These are phyloP conservation scores for Sciurus carolinensis DNA, from an alignment of 2,797 vertebrate genomes.

Conservation along the genomic window DNA sequence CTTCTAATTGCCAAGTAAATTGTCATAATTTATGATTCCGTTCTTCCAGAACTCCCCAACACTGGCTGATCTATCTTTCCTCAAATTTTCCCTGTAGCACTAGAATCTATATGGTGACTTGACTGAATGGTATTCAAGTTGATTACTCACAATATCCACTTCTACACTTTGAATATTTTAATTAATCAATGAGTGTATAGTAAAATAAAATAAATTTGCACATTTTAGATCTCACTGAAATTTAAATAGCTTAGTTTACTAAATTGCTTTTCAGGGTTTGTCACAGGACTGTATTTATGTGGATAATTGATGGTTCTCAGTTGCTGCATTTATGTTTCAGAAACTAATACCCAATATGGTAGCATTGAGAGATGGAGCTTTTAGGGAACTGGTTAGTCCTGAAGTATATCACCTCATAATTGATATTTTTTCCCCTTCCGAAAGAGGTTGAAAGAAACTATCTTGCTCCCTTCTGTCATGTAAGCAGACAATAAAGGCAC, in stretches of 20 bases:
- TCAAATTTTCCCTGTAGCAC: not conserved
- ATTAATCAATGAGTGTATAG: not conserved
- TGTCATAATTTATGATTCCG: slow-evolving; percentile 59
- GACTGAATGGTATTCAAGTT: not conserved
- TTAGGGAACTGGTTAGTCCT: not conserved
- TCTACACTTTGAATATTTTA: not conserved
- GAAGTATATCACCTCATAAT: not conserved
- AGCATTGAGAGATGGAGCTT: not conserved
- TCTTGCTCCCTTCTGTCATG: too few relatives aligned
- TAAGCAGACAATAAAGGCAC: not conserved
- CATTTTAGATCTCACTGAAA: not conserved
- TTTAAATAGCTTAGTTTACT: not conserved
- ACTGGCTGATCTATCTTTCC: not conserved
- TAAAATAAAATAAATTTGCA: not conserved
- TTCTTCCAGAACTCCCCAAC: not conserved
- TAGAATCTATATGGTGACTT: not conserved
- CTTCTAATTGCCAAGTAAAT: slow-evolving; percentile 75
- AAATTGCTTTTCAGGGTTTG: not conserved
- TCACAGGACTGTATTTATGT: not conserved
- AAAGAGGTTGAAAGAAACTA: not conserved
- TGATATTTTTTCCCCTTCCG: not conserved
- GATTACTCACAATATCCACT: not conserved
- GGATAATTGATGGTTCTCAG: not conserved
- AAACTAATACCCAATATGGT: not conserved
- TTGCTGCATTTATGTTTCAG: not conserved